Conservation (phyloP, 2,797 vertebrate genomes). For the Muscicapa striata region DNA sequence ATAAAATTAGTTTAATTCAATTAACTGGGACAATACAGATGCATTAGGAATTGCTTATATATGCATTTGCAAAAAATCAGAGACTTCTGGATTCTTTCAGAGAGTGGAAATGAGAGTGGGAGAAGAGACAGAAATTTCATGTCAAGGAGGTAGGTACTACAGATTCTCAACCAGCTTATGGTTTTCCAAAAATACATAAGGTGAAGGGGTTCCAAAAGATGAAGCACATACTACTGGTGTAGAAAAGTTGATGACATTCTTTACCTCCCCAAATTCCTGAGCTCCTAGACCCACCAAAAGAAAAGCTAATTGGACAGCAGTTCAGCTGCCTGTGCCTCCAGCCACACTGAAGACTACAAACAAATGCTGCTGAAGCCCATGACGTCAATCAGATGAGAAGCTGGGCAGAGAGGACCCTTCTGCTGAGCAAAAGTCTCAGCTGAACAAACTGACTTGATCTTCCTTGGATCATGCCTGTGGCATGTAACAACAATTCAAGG, state of each 20-base stretch:
- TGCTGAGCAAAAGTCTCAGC: background rate
- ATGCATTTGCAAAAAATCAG: background rate
- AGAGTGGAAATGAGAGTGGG: background rate
- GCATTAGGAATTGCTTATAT: background rate
- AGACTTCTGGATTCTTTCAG: background rate
- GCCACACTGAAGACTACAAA: background rate
- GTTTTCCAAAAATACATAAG: background rate
- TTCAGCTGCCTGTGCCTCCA: background rate
- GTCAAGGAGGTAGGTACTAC: background rate
- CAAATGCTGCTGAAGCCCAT: background rate
- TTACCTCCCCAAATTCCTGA: background rate
- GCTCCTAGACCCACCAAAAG: background rate
- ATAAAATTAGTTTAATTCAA: background rate
- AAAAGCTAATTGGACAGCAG: background rate
- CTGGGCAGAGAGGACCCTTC: background rate
- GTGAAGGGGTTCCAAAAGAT: background rate
- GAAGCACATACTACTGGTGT: background rate
- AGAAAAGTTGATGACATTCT: background rate
- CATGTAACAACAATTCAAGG: background rate
- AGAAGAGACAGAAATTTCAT: background rate
- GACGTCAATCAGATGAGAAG: background rate
- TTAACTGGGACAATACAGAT: background rate
- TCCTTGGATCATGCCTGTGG: background rate
- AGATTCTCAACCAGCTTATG: background rate
- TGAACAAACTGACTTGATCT: background rate